Evolutionary conservation across 1,140 invertebrate genomes (phyloP).

Genomic region (Limonius californicus): DNA sequence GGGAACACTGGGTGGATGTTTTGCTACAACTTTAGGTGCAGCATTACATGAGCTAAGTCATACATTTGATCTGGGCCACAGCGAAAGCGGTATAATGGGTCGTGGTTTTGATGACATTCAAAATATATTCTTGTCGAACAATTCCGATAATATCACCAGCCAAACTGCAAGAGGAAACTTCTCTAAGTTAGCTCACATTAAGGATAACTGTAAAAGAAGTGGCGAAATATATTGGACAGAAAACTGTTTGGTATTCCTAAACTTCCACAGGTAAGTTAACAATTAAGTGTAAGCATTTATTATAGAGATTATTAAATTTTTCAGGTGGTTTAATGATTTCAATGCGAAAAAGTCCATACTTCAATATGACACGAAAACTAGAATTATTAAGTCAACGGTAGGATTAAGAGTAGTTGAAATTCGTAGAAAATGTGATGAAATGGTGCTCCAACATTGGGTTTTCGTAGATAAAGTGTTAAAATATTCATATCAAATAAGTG

Average conservation of each 20-base stretch:
- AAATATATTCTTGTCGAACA: constrained; percentile 60
- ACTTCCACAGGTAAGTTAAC: constrained; percentile 51
- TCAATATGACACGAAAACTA: constrained; percentile 53
- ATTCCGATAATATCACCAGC: constrained; percentile 1
- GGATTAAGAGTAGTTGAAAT: constrained; percentile 70
- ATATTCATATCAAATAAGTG: constrained; percentile 52
- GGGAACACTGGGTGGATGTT: constrained; percentile 80
- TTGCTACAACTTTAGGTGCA: constrained; percentile 89
- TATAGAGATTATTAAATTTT: constrained; percentile 36
- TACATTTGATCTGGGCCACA: constrained; percentile 91
- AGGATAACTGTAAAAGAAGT: background rate
- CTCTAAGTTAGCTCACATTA: background rate
- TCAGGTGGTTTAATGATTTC: constrained; percentile 53
- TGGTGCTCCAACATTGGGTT: constrained; percentile 64
- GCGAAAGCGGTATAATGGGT: constrained; percentile 88
- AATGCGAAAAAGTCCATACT: constrained; percentile 52
- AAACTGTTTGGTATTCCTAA: constrained; percentile 62
- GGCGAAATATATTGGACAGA: constrained; percentile 52
- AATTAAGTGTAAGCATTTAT: no score
- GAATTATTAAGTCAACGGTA: constrained; percentile 58
- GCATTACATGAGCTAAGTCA: constrained; percentile 92
- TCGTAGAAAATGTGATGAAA: constrained; percentile 56
- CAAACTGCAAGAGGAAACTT: no score
- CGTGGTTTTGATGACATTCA: constrained; percentile 87
- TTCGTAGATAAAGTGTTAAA: constrained; percentile 55